Base-by-base conservation (phyloP, 2,888 invertebrate species). In the Sabatieria punctata region DNA sequence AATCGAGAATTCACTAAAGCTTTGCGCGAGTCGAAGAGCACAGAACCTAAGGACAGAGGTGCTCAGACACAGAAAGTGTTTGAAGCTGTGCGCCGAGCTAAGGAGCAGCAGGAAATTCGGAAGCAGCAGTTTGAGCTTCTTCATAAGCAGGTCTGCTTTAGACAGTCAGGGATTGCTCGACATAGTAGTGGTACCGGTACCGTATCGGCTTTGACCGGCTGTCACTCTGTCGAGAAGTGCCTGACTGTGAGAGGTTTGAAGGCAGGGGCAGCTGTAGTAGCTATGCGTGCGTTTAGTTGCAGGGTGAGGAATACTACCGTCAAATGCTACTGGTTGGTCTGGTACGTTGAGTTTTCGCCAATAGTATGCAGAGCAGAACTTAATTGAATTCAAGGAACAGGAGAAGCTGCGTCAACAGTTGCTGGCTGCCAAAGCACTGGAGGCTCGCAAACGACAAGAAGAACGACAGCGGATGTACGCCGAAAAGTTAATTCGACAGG, bases 371-470 rank as follows among this genome's bases (percentile, higher is more conserved):
- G n/a, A n/a, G n/a, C n/a, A n/a, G n/a, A n/a, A n/a, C n/a, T n/a
- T n/a, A n/a, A n/a, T n/a, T n/a, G n/a, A n/a, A n/a, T n/a, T n/a
- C n/a, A 51, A 85, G 84, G 86, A 88, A 65, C 74, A 85, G 35
- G 88, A 89, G 67, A 73, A 88, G 56, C 74, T 85, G 59, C 76
- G 85, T 22, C 89, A 91, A 62, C 91, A 91, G 66, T 82, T 85
- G 71, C 76, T 84, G 1, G 73, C 89, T 49, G 82, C 89, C 40
- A 79, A 85, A 25, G 83, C 85, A 42, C 66, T 91, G 51, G 89
- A 91, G 65, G 76, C 79, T 51, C 75, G 88, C 21, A 77, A 85
- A 54, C 78, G 84, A 60, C 79, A 82, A 69, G 88, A 89, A 64
- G 88, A 66, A 55, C 53, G 48, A 15, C 15, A 41, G 41, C 40